phyloP scores from a whole-genome alignment of 2,888 invertebrate species.

The Agriopis leucophaearia region DNA sequence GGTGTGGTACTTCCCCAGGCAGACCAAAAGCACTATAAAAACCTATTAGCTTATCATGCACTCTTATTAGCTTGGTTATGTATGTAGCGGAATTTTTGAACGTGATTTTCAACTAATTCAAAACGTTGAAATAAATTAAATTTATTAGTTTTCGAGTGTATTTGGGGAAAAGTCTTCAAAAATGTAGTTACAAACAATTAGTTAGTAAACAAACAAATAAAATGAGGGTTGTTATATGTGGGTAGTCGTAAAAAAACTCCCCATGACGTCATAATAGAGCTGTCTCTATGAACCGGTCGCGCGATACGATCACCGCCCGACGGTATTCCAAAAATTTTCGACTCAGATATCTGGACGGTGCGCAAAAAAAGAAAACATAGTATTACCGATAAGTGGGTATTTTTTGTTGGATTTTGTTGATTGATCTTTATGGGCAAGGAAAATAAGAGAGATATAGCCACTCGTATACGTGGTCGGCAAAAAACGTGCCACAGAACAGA shows the following conservation, averaged over 20 bases:
- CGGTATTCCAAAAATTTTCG: conserved; percentile 67
- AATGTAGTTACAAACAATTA: background rate
- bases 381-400: background rate
- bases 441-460: background rate
- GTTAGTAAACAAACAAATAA: conserved; percentile 4
- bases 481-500: no score
- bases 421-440: background rate
- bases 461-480: no score
- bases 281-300: conserved; percentile 51
- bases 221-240: background rate
- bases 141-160: no score
- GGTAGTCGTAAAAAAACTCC: conserved; percentile 3
- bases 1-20: no score
- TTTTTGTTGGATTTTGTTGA: background rate
- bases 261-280: conserved; percentile 53
- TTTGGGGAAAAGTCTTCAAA: background rate
- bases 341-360: conserved; percentile 56
- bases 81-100: no score
- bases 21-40: no score
- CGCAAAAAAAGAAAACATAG: conserved; percentile 46
- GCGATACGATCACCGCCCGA: conserved; percentile 53
- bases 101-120: no score
- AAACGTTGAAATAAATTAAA: no score
- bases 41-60: no score
- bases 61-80: no score